Evolutionary conservation across 2,888 invertebrate species (phyloP).

Genomic region (Scaeva pyrastri): DNA sequence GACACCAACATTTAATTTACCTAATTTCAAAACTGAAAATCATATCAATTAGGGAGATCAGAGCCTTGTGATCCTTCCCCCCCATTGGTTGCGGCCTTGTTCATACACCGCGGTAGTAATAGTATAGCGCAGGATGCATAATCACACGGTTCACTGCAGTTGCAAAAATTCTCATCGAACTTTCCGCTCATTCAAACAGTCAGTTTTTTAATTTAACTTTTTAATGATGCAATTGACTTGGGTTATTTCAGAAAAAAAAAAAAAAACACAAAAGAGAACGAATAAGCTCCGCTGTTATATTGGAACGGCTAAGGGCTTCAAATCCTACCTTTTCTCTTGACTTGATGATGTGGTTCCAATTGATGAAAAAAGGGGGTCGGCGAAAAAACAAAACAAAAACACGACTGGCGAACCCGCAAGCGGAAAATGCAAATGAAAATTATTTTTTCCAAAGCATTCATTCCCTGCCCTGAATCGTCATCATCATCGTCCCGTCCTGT

Average conservation of each 20-base stretch:
- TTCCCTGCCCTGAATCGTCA: conserved; percentile 3
- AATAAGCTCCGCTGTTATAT: conserved; percentile 39
- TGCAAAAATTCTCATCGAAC: conserved; percentile 39
- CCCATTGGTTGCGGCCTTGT: too few species aligned
- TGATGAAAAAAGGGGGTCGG: conserved; percentile 16
- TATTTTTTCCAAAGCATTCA: conserved; percentile 58
- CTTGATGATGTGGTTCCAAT: conserved; percentile 19
- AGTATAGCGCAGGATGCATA: conserved; percentile 13
- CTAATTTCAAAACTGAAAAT: too few species aligned
- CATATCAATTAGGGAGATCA: too few species aligned
- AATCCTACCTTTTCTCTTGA: conserved; percentile 29
- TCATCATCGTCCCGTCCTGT: conserved; percentile 2
- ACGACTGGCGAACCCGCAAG: conserved; percentile 28
- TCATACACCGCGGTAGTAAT: too few species aligned
- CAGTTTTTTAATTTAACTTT: conserved; percentile 72
- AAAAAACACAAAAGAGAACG: background rate
- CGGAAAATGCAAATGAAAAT: conserved; percentile 66
- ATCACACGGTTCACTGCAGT: conserved; percentile 34
- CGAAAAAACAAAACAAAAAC: conserved; percentile 14
- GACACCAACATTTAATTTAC: too few species aligned
- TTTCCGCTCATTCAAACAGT: conserved; percentile 44
- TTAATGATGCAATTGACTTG: conserved; percentile 72
- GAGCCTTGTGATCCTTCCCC: too few species aligned
- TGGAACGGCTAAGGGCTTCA: conserved; percentile 22
- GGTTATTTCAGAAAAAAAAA: conserved; percentile 8